These are phyloP conservation scores for Bovichtus diacanthus DNA, from an alignment of 2,797 vertebrate genomes.

Conservation along the genomic window DNA sequence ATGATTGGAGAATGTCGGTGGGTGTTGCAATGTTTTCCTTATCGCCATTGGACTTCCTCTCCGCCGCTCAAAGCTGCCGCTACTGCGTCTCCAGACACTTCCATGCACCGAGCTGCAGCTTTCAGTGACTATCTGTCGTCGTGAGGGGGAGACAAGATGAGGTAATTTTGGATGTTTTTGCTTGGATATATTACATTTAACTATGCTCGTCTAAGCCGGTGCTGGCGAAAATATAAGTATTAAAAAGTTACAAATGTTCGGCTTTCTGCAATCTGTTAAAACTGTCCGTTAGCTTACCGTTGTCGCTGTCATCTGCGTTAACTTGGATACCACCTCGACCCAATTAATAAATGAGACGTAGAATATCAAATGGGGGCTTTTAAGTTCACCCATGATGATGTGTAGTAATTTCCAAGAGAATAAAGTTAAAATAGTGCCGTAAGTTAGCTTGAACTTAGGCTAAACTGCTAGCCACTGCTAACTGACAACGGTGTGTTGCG, in stretches of 20 bases:
- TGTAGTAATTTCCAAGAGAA: fast-evolving
- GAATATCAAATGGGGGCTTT: fast-evolving
- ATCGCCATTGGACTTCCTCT: constrained; percentile 79
- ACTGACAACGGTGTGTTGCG: constrained; percentile 39
- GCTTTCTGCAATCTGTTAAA: background rate
- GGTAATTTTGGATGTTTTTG: constrained; percentile 58
- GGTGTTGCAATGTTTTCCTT: constrained; percentile 76
- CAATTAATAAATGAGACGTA: background rate
- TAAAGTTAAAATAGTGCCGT: background rate
- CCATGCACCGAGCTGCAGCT: constrained; percentile 72
- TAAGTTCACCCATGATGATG: fast-evolving
- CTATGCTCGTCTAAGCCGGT: fast-evolving
- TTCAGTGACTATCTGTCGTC: constrained; percentile 53
- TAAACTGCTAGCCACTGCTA: constrained; percentile 61
- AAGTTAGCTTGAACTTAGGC: background rate
- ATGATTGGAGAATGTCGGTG: constrained; percentile 82
- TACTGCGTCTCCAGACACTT: constrained; percentile 70
- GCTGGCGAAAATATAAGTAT: fast-evolving
- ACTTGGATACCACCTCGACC: constrained; percentile 24
- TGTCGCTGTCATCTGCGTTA: constrained; percentile 38
- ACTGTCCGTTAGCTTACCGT: constrained; percentile 41
- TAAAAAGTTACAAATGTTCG: background rate
- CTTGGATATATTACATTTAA: background rate
- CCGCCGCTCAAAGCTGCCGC: constrained; percentile 78
- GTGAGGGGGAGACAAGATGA: constrained; percentile 73